These are phyloP conservation scores for Microplitis manilae DNA, from an alignment of 2,888 invertebrate genomes.

Conservation along the genomic window DNA sequence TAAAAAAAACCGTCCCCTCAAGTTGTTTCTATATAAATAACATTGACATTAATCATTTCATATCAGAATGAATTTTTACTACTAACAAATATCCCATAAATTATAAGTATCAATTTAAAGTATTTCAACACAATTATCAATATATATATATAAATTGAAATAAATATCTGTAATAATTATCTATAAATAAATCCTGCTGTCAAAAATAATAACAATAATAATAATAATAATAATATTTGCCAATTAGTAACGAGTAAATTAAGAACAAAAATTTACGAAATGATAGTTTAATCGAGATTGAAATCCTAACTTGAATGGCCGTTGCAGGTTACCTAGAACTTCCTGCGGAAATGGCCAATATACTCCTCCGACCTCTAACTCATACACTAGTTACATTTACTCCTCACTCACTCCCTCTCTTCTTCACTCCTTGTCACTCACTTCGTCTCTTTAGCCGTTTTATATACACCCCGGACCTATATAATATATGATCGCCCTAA, in stretches of 20 bases:
- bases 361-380: slow-evolving; percentile 67
- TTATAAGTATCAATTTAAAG: neutral
- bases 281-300: slow-evolving; percentile 62
- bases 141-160: neutral
- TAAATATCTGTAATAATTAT: neutral
- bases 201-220: neutral
- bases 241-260: slow-evolving; percentile 41
- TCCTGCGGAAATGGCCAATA: slow-evolving; percentile 70
- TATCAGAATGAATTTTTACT: neutral
- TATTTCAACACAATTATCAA: neutral
- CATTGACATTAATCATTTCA: neutral
- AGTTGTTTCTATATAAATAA: neutral
- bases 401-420: slow-evolving; percentile 31
- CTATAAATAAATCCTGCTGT: too few species aligned
- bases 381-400: slow-evolving; percentile 53
- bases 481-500: slow-evolving; percentile 63
- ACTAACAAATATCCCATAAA: neutral
- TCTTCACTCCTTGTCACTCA: neutral
- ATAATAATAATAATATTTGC: too few species aligned
- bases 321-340: slow-evolving; percentile 69
- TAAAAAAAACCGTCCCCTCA: neutral
- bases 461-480: slow-evolving; percentile 60
- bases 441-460: neutral
- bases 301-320: slow-evolving; percentile 66
- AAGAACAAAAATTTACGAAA: slow-evolving; percentile 61